Evolutionary conservation across 2,797 vertebrate genomes (phyloP), one percentile per base, ranked within the genome.

Genomic region (Anabacerthia variegaticeps): DNA sequence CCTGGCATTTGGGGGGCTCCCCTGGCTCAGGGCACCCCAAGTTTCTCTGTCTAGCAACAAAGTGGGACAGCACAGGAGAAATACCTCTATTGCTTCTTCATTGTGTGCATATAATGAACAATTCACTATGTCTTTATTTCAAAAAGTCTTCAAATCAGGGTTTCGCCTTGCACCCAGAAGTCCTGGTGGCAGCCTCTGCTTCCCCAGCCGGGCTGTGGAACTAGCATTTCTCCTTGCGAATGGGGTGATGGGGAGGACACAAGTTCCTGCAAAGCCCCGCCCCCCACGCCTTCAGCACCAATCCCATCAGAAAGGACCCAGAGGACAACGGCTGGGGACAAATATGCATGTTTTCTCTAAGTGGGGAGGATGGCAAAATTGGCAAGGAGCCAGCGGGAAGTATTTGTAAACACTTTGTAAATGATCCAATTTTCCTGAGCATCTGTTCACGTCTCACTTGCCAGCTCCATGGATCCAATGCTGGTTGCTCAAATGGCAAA

Each of bases 361-460:
- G 91, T 88, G 72, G 54, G 85, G 72, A 92, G 75, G 76, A 96
- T 83, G 77, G 58, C 59, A 88, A 90, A 92, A 87, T 32, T 91
- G 92, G 92, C 95, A 39, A 48, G 43, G 34, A 19, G 71, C 88
- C 90, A 96, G 82, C 1, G 0, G 89, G 81, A 95, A 95, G 91
- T 92, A 91, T 96, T 94, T 96, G 88, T 95, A 96, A 96, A 97
- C 92, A 96, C 80, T 92, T 94, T 85, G 95, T 93, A 95, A 96
- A 96, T 76, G 85, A 93, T 96, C 95, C 96, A 94, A 74, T 97
- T 96, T 96, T 96, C 84, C 83, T 2, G n/a, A 96, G 96, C 95
- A 95, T 96, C 96, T 96, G 96, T 91, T 97, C 95, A 85, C 0
- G 0, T 65, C 72, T 94, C 92, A 91, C 67, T 95, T 95, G 96